These are phyloP conservation scores for Diabrotica virgifera DNA, from an alignment of 1,140 invertebrate genomes.

Conservation along the genomic window DNA sequence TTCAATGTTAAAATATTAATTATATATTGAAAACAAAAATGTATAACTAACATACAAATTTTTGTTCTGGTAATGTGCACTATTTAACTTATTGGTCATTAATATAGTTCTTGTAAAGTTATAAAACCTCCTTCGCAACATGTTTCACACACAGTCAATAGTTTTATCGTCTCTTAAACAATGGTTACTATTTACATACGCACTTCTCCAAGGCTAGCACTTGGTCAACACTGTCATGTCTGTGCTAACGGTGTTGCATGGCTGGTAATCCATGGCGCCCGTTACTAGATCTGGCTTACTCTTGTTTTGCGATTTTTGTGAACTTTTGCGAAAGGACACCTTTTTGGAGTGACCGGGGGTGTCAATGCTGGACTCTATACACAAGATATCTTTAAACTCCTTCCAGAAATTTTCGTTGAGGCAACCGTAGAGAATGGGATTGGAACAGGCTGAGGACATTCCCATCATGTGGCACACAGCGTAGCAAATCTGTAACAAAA, in stretches of 20 bases:
- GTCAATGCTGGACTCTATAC: slow-evolving; percentile 51
- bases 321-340: slow-evolving; percentile 30
- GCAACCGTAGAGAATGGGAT: slow-evolving; percentile 95
- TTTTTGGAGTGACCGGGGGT: slow-evolving; percentile 23
- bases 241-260: slow-evolving; percentile 48
- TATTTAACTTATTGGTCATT: too few species aligned
- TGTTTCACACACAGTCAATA: too few species aligned
- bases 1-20: too few species aligned
- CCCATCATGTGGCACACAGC: slow-evolving; percentile 84
- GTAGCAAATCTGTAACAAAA: slow-evolving; percentile 53
- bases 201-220: slow-evolving; percentile 54
- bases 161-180: too few species aligned
- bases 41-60: too few species aligned
- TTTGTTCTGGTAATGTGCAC: too few species aligned
- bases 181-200: not conserved
- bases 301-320: slow-evolving; percentile 24
- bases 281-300: slow-evolving; percentile 41
- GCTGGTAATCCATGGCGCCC: slow-evolving; percentile 40
- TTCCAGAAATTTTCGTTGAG: slow-evolving; percentile 98
- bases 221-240: slow-evolving; percentile 59
- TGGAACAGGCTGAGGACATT: slow-evolving; percentile 80
- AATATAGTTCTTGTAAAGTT: too few species aligned
- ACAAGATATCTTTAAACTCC: slow-evolving; percentile 87
- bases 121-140: too few species aligned
- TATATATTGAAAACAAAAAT: too few species aligned